phyloP scores from a whole-genome alignment of 2,797 vertebrate genomes.

The Geotrypetes seraphini region DNA sequence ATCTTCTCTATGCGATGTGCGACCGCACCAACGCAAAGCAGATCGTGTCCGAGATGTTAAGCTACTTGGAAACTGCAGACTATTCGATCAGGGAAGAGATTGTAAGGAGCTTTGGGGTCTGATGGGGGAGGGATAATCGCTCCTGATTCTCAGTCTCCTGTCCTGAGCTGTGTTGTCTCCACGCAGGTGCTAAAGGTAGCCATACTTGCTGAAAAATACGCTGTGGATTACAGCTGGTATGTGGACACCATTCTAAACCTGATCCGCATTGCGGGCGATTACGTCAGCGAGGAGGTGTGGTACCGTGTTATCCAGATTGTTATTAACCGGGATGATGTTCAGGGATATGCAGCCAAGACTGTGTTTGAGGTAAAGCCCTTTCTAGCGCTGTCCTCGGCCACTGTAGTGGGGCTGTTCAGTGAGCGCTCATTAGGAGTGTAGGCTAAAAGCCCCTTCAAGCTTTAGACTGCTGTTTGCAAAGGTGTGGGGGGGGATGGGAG shows the following conservation, averaged over 20 bases:
- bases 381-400: not conserved
- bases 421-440: too few relatives aligned
- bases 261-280: slow-evolving; percentile 58
- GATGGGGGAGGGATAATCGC: too few relatives aligned
- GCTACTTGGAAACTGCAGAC: slow-evolving; percentile 82
- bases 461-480: too few relatives aligned
- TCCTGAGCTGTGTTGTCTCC: too few relatives aligned
- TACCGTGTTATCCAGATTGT: slow-evolving; percentile 60
- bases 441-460: too few relatives aligned
- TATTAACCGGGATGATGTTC: slow-evolving; percentile 57
- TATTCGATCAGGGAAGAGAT: slow-evolving; percentile 90
- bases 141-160: too few relatives aligned
- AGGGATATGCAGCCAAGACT: slow-evolving; percentile 57
- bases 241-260: slow-evolving; percentile 61
- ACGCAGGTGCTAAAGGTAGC: slow-evolving; percentile 59
- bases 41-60: slow-evolving; percentile 83
- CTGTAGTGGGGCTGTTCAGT: too few relatives aligned
- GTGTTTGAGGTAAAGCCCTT: slow-evolving; percentile 54
- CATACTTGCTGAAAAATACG: slow-evolving; percentile 54
- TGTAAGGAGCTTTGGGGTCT: slow-evolving; percentile 45
- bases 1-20: slow-evolving; percentile 87
- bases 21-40: slow-evolving; percentile 87
- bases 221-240: slow-evolving; percentile 59
- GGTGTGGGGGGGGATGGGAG: too few relatives aligned
- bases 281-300: slow-evolving; percentile 61